phyloP scores from a whole-genome alignment of 2,888 invertebrate species.

The Gymnocheta viridis region DNA sequence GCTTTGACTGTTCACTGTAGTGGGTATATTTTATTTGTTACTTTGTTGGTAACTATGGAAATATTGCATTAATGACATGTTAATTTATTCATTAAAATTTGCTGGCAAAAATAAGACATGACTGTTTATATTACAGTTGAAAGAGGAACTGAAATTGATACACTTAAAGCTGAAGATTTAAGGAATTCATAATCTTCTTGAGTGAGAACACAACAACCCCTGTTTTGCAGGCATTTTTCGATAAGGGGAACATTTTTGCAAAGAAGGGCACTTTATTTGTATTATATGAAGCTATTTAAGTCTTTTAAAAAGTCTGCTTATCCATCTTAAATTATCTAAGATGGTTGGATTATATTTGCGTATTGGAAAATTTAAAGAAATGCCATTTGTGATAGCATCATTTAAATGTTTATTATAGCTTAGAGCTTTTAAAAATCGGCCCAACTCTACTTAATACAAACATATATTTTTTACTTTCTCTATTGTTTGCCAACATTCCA shows the following conservation, averaged over 20 bases:
- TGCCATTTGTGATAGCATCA: too few species aligned
- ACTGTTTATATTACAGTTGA: background rate
- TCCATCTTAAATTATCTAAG: background rate
- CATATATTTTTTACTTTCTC: background rate
- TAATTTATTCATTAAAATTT: constrained; percentile 35
- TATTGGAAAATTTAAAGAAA: background rate
- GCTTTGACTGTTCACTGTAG: background rate
- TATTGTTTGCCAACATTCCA: background rate
- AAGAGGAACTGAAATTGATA: background rate
- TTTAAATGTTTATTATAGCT: background rate
- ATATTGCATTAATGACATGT: constrained; percentile 5
- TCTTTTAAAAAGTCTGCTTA: background rate
- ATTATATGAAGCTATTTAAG: background rate
- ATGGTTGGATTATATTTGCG: background rate
- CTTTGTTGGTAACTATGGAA: background rate
- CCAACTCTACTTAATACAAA: background rate
- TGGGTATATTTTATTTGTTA: constrained; percentile 1
- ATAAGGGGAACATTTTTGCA: too few species aligned
- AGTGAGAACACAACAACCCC: too few species aligned
- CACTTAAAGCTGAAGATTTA: background rate
- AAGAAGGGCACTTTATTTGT: background rate
- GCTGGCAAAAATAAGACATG: background rate
- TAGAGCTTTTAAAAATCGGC: background rate
- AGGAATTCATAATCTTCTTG: background rate
- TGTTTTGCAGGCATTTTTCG: too few species aligned